These are phyloP conservation scores for Xanthia icteritia DNA, from an alignment of 2,888 invertebrate species.

Conservation along the genomic window DNA sequence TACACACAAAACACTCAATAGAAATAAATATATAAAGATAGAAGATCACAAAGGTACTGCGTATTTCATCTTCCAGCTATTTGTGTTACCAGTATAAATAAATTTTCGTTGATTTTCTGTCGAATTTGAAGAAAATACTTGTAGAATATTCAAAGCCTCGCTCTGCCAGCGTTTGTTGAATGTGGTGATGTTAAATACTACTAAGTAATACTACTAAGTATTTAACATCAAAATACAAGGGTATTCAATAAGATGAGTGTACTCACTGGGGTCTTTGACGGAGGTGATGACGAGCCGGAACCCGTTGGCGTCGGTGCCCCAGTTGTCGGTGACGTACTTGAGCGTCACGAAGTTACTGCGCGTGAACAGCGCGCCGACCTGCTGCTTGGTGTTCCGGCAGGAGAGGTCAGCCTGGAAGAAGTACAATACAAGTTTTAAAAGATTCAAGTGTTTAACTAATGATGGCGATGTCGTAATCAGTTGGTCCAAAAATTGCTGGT, in stretches of 20 bases:
- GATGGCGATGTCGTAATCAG: not conserved
- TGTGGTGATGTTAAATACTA: not conserved
- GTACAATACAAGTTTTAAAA: not conserved
- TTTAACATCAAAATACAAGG: not conserved
- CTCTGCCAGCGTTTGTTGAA: not conserved
- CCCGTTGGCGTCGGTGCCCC: conserved; percentile 97
- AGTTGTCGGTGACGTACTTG: conserved; percentile 97
- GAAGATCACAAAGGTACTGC: too few species aligned
- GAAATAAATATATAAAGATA: too few species aligned
- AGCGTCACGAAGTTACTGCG: conserved; percentile 98
- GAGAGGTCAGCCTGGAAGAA: conserved; percentile 95
- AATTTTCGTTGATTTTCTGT: not conserved
- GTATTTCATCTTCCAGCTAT: too few species aligned
- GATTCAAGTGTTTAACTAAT: not conserved
- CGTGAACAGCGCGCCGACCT: conserved; percentile 96
- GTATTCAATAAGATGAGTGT: conserved; percentile 53
- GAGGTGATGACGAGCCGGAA: conserved; percentile 98
- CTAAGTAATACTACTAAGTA: too few species aligned
- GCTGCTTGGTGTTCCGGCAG: conserved; percentile 97
- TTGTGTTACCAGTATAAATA: not conserved
- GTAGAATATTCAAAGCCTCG: not conserved
- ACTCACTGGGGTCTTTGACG: conserved; percentile 98
- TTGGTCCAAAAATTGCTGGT: not conserved
- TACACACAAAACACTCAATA: too few species aligned
- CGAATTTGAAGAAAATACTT: not conserved